Percentiles rank a stretch among this genome's conserved stretches.
phyloP scores from a whole-genome alignment of 2,888 invertebrate species.

The Microctonus hyperodae region DNA sequence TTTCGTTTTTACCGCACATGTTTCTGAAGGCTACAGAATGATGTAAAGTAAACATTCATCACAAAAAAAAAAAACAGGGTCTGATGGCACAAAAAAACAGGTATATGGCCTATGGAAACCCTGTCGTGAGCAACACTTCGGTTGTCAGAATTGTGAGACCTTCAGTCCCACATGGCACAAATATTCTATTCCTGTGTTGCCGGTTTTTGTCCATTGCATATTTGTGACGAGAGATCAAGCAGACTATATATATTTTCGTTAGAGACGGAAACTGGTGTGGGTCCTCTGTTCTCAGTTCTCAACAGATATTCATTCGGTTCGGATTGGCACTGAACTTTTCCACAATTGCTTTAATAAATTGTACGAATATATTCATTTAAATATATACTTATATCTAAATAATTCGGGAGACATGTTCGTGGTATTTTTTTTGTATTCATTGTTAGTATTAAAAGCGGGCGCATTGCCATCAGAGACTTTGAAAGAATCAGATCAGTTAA shows the following conservation, averaged over 20 bases:
- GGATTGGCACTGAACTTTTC: neutral
- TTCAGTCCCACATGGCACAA: constrained; percentile 1
- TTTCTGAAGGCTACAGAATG: neutral
- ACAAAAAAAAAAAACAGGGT: neutral
- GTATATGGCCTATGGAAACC: constrained; percentile 19
- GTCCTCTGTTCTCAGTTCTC: constrained; percentile 16
- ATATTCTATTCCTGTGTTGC: constrained; percentile 17
- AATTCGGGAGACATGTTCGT: neutral
- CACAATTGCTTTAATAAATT: neutral
- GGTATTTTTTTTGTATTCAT: neutral
- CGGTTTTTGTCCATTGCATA: neutral
- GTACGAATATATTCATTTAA: too few relatives aligned
- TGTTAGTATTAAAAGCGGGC: neutral
- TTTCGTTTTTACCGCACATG: neutral
- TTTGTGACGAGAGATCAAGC: constrained; percentile 2
- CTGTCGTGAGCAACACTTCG: constrained; percentile 16
- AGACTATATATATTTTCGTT: constrained; percentile 3
- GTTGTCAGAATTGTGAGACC: constrained; percentile 17
- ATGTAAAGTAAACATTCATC: neutral
- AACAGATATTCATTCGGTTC: neutral
- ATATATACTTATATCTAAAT: too few relatives aligned
- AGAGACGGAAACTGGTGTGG: neutral
- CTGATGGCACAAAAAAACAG: constrained; percentile 20
- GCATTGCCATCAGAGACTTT: neutral
- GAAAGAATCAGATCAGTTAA: neutral